Evolutionary conservation across 2,888 invertebrate genomes (phyloP), one percentile per base, ranked within the genome.

Genomic region (Mesoligia furuncula): DNA sequence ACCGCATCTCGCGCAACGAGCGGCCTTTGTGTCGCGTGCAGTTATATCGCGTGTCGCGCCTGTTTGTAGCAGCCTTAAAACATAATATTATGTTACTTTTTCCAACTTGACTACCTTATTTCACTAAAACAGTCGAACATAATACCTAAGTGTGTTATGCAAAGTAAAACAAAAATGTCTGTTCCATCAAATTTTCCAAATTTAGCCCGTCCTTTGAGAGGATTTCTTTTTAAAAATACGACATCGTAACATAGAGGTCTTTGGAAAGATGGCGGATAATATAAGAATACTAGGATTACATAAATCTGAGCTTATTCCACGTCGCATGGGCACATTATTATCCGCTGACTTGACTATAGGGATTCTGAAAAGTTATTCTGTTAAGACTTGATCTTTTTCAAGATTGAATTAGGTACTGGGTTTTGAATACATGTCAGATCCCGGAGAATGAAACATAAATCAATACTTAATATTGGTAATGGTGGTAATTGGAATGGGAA

Each of bases 301-400:
- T 87, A 87, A 89, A 89, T 87, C 86, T 83, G 54, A 84, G 80
- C 83, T 83, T 78, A 85, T 85, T 75, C 57, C 61, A 62, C 73
- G 69, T 84, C 77, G 83, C 66, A 79, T 79, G 77, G 73, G 77
- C 80, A 80, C 67, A 31, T 84, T 86, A 79, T 88, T 84, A 85
- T 84, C 72, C 62, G 70, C 71, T 70, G 87, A 74, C 79, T 80
- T 69, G 45, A 64, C 72, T 73, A 54, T 75, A 74, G 48, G 70
- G 48, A 65, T 73, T 71, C 45, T 54, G 68, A 27, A 78, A 83
- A 68, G 79, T 71, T 70, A 79, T 79, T 73, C 31, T 85, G 62
- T 67, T 75, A 75, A 66, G 59, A 64, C 39, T 59, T 78, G 59
- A 77, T 67, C 68, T 76, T 68, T 62, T 73, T 45, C 54, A 39